phyloP scores from a whole-genome alignment of 2,797 vertebrate genomes.

The Falco cherrug region DNA sequence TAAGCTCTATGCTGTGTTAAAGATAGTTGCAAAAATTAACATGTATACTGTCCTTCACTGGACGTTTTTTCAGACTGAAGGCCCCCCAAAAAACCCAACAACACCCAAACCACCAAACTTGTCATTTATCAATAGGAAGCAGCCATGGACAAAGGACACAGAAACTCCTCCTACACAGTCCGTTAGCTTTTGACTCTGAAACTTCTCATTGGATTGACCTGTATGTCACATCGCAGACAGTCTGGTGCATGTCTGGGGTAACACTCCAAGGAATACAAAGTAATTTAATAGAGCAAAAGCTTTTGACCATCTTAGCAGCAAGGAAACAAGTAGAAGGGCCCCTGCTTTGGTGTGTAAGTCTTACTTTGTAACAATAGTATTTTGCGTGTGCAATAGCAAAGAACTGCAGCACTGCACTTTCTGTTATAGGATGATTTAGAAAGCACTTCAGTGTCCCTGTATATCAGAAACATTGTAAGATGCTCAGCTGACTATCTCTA shows the following conservation, averaged over 20 bases:
- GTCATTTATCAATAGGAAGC: not conserved
- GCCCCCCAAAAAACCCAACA: fast-evolving
- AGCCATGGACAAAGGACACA: not conserved
- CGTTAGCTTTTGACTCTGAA: not conserved
- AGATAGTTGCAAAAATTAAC: not conserved
- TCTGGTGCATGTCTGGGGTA: not conserved
- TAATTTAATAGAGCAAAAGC: not conserved
- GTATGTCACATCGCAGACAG: not conserved
- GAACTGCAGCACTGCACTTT: not conserved
- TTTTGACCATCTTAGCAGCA: not conserved
- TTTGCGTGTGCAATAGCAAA: not conserved
- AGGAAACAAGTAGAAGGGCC: not conserved
- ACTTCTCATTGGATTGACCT: not conserved
- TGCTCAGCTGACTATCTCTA: not conserved
- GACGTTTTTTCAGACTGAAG: not conserved
- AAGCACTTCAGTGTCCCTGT: not conserved
- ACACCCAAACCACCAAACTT: too few relatives aligned
- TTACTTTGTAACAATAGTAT: not conserved
- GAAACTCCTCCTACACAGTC: not conserved
- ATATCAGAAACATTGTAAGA: not conserved
- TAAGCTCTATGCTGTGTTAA: not conserved
- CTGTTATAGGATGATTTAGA: not conserved
- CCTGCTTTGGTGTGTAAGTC: not conserved
- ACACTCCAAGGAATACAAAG: not conserved
- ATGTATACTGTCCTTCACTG: not conserved